phyloP scores from a whole-genome alignment of 1,140 invertebrate genomes.

The Geopemphigus sp. region DNA sequence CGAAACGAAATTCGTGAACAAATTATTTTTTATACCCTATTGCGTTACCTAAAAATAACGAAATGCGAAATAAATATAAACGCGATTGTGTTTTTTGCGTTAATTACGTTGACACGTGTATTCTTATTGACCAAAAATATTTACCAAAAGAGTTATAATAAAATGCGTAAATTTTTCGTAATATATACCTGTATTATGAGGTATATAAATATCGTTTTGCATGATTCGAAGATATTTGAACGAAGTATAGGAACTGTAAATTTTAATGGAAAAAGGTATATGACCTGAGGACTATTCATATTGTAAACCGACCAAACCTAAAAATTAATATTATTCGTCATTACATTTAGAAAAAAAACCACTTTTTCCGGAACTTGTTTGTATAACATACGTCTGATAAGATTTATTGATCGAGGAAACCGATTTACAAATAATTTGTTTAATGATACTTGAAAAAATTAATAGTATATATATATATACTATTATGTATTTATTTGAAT shows the following conservation, averaged over 20 bases:
- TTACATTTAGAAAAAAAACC: background rate
- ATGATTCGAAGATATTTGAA: background rate
- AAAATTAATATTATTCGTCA: conserved; percentile 30
- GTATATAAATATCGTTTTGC: background rate
- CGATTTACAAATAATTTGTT: background rate
- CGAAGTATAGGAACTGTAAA: background rate
- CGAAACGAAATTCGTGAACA: background rate
- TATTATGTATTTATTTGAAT: too few relatives aligned
- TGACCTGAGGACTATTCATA: conserved; percentile 19
- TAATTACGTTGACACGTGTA: background rate
- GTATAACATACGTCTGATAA: conserved; percentile 17
- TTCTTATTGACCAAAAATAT: background rate
- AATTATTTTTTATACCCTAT: too few relatives aligned
- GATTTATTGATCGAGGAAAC: conserved; percentile 11
- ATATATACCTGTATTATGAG: background rate
- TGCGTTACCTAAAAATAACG: too few relatives aligned
- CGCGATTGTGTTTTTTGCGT: too few relatives aligned
- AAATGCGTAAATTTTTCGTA: background rate
- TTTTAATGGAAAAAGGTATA: conserved; percentile 31
- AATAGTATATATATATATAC: background rate
- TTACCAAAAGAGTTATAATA: background rate
- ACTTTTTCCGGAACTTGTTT: conserved; percentile 46
- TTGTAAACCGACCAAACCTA: conserved; percentile 38
- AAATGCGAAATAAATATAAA: too few relatives aligned
- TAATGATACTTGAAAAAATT: background rate